Evolutionary conservation across 92 coral and sea anemone species (phyloP).

Genomic region (Palythoa caribaeorum): DNA sequence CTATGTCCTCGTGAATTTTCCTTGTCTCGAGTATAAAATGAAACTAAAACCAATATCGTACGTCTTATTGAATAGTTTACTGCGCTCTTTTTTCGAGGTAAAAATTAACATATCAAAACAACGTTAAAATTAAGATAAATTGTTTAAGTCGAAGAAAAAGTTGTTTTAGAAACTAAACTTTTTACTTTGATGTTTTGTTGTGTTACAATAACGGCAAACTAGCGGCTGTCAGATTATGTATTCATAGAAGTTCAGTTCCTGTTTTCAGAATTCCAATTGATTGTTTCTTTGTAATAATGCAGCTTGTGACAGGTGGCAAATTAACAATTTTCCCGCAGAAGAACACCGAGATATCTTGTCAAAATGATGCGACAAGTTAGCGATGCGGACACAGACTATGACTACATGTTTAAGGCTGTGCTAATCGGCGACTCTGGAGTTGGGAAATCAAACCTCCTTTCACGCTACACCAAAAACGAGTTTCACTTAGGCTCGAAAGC

Average conservation of each 20-base stretch:
- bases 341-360: neutral
- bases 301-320: slow-evolving; percentile 30
- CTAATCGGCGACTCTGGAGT: slow-evolving; percentile 93
- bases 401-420: slow-evolving; percentile 83
- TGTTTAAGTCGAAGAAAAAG: neutral
- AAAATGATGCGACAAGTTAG: slow-evolving; percentile 77
- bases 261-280: neutral
- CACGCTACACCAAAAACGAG: slow-evolving; percentile 97
- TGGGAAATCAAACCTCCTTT: slow-evolving; percentile 95
- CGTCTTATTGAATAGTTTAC: neutral
- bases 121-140: neutral
- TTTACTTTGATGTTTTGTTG: neutral
- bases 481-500: slow-evolving; percentile 98
- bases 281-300: neutral
- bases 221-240: neutral
- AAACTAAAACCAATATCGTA: neutral
- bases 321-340: slow-evolving; percentile 20
- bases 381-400: slow-evolving; percentile 76
- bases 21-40: neutral
- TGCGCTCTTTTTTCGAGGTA: neutral
- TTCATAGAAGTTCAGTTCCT: neutral
- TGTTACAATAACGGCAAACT: neutral
- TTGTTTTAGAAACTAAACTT: neutral
- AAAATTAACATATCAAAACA: neutral
- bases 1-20: neutral